Conservation (phyloP, 2,113 vertebrate species). For the Elachura formosa region DNA sequence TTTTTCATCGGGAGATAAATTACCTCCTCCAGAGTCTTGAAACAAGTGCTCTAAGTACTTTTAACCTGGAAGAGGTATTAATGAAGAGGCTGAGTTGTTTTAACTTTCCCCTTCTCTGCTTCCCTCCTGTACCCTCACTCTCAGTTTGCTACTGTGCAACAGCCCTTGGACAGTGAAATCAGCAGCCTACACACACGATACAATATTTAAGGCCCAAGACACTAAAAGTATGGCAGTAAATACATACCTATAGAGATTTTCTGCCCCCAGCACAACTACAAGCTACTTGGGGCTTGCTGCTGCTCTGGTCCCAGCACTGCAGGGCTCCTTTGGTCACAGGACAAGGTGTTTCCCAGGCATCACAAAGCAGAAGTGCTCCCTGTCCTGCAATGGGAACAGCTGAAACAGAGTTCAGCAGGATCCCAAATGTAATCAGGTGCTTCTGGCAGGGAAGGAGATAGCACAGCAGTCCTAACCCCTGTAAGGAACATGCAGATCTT, state of each 20-base stretch:
- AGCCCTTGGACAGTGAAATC: not conserved
- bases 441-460: not conserved
- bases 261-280: rapidly evolving
- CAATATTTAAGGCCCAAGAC: not conserved
- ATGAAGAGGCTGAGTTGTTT: not conserved
- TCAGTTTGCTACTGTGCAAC: not conserved
- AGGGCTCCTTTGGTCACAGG: not conserved
- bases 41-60: not conserved
- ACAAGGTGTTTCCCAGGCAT: not conserved
- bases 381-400: not conserved
- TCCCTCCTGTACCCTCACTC: not conserved
- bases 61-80: not conserved
- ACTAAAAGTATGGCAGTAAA: not conserved
- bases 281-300: not conserved
- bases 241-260: not conserved
- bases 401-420: not conserved
- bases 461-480: not conserved
- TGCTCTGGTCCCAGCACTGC: not conserved
- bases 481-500: not conserved
- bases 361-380: not conserved
- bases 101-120: not conserved
- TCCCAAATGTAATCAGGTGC: not conserved
- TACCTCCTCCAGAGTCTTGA: not conserved
- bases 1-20: not conserved
- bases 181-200: not conserved